Evolutionary conservation across 1,140 invertebrate genomes (phyloP), one percentile per base, ranked within the genome.

Genomic region (Ganaspis sp.): DNA sequence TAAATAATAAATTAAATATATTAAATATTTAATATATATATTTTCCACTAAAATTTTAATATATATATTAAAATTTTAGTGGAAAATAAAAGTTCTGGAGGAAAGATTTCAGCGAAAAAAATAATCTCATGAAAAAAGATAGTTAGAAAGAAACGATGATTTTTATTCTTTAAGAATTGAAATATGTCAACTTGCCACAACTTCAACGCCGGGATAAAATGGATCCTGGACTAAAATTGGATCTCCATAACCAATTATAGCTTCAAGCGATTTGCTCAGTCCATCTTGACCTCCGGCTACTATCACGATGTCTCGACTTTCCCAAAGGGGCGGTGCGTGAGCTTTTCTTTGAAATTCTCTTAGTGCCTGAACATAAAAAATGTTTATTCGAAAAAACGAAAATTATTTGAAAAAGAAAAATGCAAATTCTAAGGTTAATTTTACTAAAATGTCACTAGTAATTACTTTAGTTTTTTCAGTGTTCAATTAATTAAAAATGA

Each of bases 271-370:
- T 89, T 95, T 95, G 87, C 94, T 95, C 75, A 96, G 92, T 11
- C 94, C 95, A 90, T 96, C 95, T 88, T 96, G 95, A 70, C 94
- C 93, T 11, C 96, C 96, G 77, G 93, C 93, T 1, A 95, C 95
- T 11, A 96, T 91, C 34, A 95, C 87, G 6, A 95, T 84, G 72
- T 95, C 94, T 0, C 91, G 91, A 0, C 92, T 90, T 17, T 92
- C 90, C 91, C 93, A 93, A 3, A 92, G 89, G 11, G 95, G 95
- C 1, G 95, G 94, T 3, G 93, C 91, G 84, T 96, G 95, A 64
- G 94, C 86, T 73, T 90, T 91, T 71, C 92, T 88, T 82, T 95
- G 95, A 77, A 96, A 93, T 29, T 93, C 89, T 78, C 94, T 93
- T 29, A 97, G 85, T 74, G 92, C 92, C 71, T 90, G 74, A 81